Percentiles rank a stretch among this genome's conserved stretches.
Conservation (phyloP, 2,797 vertebrate species). For the Nannoperca obscura region DNA sequence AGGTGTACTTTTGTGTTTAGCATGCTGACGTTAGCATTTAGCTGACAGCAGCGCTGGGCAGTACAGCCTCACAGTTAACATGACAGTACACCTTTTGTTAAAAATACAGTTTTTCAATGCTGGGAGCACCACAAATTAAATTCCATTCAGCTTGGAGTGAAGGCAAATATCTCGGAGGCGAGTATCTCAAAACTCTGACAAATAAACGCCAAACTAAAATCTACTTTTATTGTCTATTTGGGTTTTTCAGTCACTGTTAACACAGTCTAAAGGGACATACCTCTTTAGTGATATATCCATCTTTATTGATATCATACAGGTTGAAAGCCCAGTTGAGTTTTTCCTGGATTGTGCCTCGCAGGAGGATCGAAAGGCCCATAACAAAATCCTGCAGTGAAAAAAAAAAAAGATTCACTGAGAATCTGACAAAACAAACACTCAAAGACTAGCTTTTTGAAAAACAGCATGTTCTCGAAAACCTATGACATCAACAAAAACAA, state of each 20-base stretch:
- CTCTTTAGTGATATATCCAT: slow-evolving; percentile 99
- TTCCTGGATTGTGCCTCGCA: slow-evolving; percentile 95
- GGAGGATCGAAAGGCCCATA: slow-evolving; percentile 97
- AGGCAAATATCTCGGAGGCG: not conserved
- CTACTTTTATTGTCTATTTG: no score
- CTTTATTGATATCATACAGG: slow-evolving; percentile 99
- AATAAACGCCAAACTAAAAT: not conserved
- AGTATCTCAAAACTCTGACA: not conserved
- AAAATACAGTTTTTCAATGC: not conserved
- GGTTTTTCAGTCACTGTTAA: not conserved
- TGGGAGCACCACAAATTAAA: not conserved
- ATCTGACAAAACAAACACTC: not conserved
- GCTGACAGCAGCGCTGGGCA: no score
- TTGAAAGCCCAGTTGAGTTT: slow-evolving; percentile 99
- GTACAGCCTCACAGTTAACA: no score
- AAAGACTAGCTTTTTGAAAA: not conserved
- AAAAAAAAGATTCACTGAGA: slow-evolving; percentile 15
- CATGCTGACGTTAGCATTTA: not conserved
- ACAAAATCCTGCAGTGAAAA: slow-evolving; percentile 92
- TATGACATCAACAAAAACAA: not conserved
- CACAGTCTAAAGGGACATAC: slow-evolving; percentile 72
- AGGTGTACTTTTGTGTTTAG: not conserved
- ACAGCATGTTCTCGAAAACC: not conserved
- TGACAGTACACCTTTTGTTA: not conserved
- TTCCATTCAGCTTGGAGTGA: not conserved